Conservation (phyloP, 2,888 invertebrate species). For the Lissocephala sabroskyi region DNA sequence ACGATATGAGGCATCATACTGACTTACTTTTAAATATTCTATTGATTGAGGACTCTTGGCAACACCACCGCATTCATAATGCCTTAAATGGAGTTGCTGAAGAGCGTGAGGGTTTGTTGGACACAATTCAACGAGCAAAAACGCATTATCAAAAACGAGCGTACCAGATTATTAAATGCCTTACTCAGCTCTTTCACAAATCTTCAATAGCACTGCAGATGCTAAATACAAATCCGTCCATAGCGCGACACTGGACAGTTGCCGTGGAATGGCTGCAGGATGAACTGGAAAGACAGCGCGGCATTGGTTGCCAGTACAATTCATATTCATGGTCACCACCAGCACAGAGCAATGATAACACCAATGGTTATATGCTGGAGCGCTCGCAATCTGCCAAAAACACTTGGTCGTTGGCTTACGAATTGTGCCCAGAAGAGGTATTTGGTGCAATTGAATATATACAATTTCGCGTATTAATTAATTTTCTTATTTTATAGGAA, state of each 20-base stretch:
- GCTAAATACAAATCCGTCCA: constrained; percentile 83
- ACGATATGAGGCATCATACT: constrained; percentile 93
- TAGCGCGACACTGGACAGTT: constrained; percentile 89
- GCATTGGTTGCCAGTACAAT: constrained; percentile 79
- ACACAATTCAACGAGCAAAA: constrained; percentile 93
- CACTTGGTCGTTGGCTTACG: constrained; percentile 85
- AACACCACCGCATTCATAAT: constrained; percentile 93
- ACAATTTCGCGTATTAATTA: constrained; percentile 5
- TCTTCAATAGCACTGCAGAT: constrained; percentile 87
- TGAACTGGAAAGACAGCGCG: constrained; percentile 83
- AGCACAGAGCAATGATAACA: constrained; percentile 94
- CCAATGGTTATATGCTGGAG: constrained; percentile 95
- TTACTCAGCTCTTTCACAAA: constrained; percentile 91
- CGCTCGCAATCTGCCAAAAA: constrained; percentile 94
- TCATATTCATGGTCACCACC: constrained; percentile 95
- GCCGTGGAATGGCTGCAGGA: constrained; percentile 97
- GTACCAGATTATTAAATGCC: constrained; percentile 96
- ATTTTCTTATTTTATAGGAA: constrained; percentile 52
- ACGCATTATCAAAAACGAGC: constrained; percentile 97
- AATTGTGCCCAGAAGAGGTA: constrained; percentile 83
- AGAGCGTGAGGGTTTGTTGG: constrained; percentile 92
- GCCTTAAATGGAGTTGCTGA: constrained; percentile 90
- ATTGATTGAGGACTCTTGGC: constrained; percentile 96
- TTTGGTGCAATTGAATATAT: too few relatives aligned
- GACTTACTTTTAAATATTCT: constrained; percentile 90